Conservation (phyloP, 1,140 invertebrate genomes). For the Drosophila asahinai region DNA sequence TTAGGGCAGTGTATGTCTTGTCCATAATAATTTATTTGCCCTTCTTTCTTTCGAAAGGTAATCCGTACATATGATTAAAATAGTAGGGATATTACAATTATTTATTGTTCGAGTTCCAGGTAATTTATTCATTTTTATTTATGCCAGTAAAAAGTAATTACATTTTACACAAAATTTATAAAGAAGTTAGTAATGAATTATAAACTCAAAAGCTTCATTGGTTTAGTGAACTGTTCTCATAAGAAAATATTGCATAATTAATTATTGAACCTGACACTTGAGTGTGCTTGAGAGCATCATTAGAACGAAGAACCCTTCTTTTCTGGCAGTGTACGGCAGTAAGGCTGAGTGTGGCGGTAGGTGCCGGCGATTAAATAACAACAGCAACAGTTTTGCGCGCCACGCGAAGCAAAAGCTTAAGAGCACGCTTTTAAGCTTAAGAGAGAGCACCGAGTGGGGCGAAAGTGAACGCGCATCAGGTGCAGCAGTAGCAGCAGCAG, state of each 20-base stretch:
- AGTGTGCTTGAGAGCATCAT: neutral
- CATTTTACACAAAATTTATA: too few species aligned
- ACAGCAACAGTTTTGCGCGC: conserved; percentile 81
- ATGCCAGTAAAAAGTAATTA: too few species aligned
- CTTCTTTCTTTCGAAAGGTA: too few species aligned
- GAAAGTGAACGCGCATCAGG: conserved; percentile 64
- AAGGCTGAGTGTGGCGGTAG: conserved; percentile 52
- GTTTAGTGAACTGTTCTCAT: too few species aligned
- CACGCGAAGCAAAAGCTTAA: conserved; percentile 35
- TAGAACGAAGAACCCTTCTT: neutral
- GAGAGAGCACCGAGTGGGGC: neutral
- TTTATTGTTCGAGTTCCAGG: too few species aligned
- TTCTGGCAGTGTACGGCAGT: conserved; percentile 30
- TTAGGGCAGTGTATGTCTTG: too few species aligned
- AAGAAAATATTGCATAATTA: neutral
- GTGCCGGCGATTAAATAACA: conserved; percentile 80
- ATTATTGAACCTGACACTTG: neutral
- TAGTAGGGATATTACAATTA: neutral
- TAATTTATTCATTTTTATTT: too few species aligned
- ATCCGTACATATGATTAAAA: neutral
- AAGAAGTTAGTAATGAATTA: too few species aligned
- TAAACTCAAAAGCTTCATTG: too few species aligned
- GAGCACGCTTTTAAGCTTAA: conserved; percentile 22
- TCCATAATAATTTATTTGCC: too few species aligned
- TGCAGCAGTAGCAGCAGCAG: conserved; percentile 36